These are phyloP conservation scores for Pseudomyrmex pallidus DNA, from an alignment of 1,140 invertebrate genomes.

Conservation along the genomic window DNA sequence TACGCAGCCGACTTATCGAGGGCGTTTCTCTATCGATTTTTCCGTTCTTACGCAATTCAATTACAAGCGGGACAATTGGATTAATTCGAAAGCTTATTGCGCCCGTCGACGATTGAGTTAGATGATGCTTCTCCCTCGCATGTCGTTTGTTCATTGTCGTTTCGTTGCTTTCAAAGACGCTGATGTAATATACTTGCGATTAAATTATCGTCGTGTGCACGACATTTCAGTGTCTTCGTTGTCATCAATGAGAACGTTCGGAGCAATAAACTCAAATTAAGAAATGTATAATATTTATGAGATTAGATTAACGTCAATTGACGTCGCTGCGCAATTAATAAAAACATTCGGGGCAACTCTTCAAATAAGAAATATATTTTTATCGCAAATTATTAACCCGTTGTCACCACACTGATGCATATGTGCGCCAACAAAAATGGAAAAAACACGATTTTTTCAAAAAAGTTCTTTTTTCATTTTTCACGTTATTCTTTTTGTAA, in stretches of 20 bases:
- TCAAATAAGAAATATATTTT: too few species aligned
- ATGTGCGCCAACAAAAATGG: too few species aligned
- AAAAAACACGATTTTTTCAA: too few species aligned
- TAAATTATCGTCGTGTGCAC: constrained; percentile 15
- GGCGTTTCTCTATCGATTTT: constrained; percentile 62
- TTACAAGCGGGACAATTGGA: constrained; percentile 66
- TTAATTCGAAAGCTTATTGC: constrained; percentile 64
- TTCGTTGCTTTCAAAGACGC: constrained; percentile 7
- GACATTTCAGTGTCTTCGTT: not conserved
- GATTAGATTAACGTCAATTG: too few species aligned
- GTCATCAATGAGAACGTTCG: not conserved
- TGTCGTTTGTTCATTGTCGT: not conserved
- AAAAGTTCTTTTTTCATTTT: too few species aligned
- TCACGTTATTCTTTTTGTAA: too few species aligned
- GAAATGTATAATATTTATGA: not conserved
- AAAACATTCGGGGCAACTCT: too few species aligned
- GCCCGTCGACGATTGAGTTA: constrained; percentile 60
- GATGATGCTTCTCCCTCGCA: constrained; percentile 43
- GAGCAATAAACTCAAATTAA: constrained; percentile 12
- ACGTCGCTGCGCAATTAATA: too few species aligned
- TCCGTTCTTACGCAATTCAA: constrained; percentile 66
- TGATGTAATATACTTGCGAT: constrained; percentile 18
- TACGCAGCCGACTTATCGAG: not conserved
- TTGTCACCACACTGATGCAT: too few species aligned
- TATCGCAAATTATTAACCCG: too few species aligned